Evolutionary conservation across 1,140 invertebrate species (phyloP).

Genomic region (Caenorhabditis inopinata): DNA sequence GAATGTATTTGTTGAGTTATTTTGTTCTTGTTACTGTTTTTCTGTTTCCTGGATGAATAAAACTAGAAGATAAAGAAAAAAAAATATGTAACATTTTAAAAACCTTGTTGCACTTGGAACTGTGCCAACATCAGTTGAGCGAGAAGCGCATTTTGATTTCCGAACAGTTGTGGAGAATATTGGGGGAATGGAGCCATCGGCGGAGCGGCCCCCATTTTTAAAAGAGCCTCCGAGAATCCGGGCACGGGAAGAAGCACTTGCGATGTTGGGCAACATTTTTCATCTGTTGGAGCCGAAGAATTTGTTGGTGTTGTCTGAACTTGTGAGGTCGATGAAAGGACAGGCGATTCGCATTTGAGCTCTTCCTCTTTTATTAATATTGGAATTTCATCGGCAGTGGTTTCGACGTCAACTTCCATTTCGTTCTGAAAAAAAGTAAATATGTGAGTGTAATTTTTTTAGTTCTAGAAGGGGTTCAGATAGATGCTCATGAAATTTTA

Average conservation of each 20-base stretch:
- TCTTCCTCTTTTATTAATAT: neutral
- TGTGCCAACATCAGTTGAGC: conserved; percentile 2
- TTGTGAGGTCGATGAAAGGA: neutral
- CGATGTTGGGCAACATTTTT: neutral
- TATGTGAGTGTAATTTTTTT: no score
- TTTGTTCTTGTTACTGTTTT: no score
- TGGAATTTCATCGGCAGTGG: neutral
- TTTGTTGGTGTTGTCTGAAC: neutral
- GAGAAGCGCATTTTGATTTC: neutral
- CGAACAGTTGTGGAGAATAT: neutral
- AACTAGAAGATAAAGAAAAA: no score
- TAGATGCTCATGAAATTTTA: no score
- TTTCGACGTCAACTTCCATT: neutral
- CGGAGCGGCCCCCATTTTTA: neutral
- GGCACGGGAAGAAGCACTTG: neutral
- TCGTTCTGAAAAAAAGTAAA: neutral
- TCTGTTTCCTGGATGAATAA: no score
- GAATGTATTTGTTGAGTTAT: no score
- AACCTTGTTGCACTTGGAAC: conserved; percentile 1
- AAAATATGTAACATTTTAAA: neutral
- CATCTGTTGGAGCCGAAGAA: neutral
- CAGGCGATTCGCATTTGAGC: neutral
- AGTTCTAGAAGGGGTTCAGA: no score
- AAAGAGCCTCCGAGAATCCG: neutral
- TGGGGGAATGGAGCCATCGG: neutral